Percentiles rank a stretch among this genome's conserved stretches.
These are phyloP conservation scores for Rhinolophus ferrumequinum DNA, from an alignment of 2,113 vertebrate species.

Conservation along the genomic window DNA sequence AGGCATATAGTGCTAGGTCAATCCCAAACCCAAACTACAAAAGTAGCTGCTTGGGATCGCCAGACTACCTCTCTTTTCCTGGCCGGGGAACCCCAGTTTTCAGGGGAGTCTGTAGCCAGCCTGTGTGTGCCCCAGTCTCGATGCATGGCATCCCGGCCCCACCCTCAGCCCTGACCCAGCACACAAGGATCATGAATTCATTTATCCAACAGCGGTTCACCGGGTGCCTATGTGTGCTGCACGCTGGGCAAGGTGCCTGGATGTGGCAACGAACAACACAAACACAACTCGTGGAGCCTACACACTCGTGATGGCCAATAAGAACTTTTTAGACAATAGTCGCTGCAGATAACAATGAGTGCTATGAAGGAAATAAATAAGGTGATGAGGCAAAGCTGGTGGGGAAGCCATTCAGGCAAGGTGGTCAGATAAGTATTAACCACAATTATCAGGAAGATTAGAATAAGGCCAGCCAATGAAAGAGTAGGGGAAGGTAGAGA, in stretches of 20 bases:
- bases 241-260: neutral
- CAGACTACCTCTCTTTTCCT: neutral
- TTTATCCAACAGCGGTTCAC: neutral
- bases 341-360: neutral
- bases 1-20: neutral
- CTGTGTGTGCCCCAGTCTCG: neutral
- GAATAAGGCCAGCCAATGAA: neutral
- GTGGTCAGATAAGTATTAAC: neutral
- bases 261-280: neutral
- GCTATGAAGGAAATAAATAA: too few species aligned
- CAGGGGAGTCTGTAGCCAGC: neutral
- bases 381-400: neutral
- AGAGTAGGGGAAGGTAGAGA: neutral
- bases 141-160: neutral
- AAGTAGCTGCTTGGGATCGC: neutral
- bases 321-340: neutral
- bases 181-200: neutral
- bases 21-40: neutral
- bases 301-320: neutral
- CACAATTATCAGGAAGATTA: neutral
- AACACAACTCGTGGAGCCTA: neutral
- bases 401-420: neutral
- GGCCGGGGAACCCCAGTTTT: neutral
- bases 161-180: neutral
- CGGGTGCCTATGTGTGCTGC: rapidly evolving